Conservation (phyloP, 2,113 vertebrate genomes). For the Shinisaurus crocodilurus region DNA sequence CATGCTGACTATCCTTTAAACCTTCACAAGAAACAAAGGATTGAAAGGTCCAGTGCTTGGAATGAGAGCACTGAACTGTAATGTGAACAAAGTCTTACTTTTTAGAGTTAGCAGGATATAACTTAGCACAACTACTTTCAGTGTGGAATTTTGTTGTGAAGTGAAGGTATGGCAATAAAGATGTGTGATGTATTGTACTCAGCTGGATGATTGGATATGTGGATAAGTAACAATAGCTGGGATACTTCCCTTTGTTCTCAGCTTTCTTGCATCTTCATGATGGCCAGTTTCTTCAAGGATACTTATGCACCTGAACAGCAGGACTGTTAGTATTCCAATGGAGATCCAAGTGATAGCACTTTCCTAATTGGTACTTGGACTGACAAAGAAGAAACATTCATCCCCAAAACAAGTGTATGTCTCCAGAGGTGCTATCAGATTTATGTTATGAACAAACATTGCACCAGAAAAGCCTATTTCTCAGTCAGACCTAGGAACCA, state of each 20-base stretch:
- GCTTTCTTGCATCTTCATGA: fast-evolving
- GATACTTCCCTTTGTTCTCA: not conserved
- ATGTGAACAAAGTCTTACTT: not conserved
- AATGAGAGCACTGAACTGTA: not conserved
- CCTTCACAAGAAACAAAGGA: not conserved
- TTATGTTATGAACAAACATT: not conserved
- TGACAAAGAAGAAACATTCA: not conserved
- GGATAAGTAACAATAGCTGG: not conserved
- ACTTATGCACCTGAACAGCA: not conserved
- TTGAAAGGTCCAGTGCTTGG: not conserved
- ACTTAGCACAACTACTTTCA: not conserved
- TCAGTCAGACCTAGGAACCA: not conserved
- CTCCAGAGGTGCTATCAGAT: not conserved
- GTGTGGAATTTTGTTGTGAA: slow-evolving; percentile 6
- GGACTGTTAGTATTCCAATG: slow-evolving; percentile 27
- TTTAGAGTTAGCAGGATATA: not conserved
- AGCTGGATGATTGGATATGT: not conserved
- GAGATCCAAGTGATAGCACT: slow-evolving; percentile 6
- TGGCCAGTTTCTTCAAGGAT: slow-evolving; percentile 19
- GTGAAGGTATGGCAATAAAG: slow-evolving; percentile 26
- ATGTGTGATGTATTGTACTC: not conserved
- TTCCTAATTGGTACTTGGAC: slow-evolving; percentile 17
- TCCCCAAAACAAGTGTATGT: not conserved
- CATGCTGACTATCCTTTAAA: not conserved
- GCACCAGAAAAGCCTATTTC: not conserved